Base-by-base conservation (phyloP, 2,888 invertebrate species). In the Caenorhabditis japonica region DNA sequence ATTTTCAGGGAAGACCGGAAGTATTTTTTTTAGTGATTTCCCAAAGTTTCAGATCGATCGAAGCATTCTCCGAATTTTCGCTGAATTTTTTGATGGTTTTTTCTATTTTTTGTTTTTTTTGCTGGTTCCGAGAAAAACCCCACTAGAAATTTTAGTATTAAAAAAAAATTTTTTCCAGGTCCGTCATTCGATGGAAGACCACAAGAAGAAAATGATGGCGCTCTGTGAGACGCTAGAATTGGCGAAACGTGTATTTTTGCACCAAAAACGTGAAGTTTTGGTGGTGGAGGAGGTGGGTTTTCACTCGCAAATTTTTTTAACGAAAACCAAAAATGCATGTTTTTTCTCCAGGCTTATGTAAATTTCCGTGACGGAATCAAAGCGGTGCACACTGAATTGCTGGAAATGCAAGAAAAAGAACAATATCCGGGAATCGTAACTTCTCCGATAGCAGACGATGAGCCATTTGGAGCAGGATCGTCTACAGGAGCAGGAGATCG, bases 251-350 rank as follows among this genome's bases (percentile, higher is more conserved):
- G 95, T 94, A 89, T 94, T 95, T 88, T 93, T 93, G 39, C 93
- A 93, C 17, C 96, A 97, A 88, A 91, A 93, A 72, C 93, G 93
- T 5, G 97, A 97, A 90, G 96, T 96, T 13, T 95, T 94, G 91
- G 93, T 96, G 75, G 96, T 97, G 25, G 93, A 94, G 69, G 94
- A 94, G 91, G 96, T 95, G 89, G 92, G 93, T 23, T 25, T 30
- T 36, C 15, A n/a, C n/a, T n/a, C n/a, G n/a, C n/a, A n/a, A n/a
- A 44, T 58, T 25, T 55, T 27, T 46, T 34, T 30, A 19, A 13
- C 27, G 34, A 15, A 36, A 52, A 15, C n/a, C n/a, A n/a, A n/a
- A n/a, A n/a, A n/a, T n/a, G n/a, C n/a, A n/a, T n/a, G n/a, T n/a
- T n/a, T n/a, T n/a, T 34, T 38, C 34, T 72, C 33, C 43, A 81